phyloP scores from a whole-genome alignment of 2,113 vertebrate genomes.

The Edolisoma coerulescens region DNA sequence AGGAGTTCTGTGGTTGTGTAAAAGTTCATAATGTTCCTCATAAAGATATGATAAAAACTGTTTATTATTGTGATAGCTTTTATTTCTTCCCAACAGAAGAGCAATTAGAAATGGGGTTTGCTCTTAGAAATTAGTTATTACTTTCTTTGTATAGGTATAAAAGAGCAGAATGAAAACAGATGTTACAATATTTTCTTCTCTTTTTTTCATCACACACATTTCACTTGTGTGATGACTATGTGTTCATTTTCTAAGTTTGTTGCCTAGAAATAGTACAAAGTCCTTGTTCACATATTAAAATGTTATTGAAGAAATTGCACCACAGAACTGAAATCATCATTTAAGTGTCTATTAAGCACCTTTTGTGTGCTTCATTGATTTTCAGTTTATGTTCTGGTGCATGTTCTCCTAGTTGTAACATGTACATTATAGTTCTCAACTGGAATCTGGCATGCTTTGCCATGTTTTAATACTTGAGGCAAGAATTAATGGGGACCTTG shows the following conservation, averaged over 20 bases:
- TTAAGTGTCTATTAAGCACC: not conserved
- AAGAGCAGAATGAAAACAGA: not conserved
- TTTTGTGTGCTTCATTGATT: not conserved
- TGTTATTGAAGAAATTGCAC: not conserved
- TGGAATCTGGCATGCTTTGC: not conserved
- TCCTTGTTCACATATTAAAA: not conserved
- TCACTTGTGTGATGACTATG: not conserved
- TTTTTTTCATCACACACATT: not conserved
- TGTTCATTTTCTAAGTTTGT: not conserved
- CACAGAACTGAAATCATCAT: not conserved
- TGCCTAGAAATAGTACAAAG: not conserved
- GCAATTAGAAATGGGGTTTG: too few species aligned
- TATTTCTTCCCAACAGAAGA: too few species aligned
- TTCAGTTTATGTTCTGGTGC: not conserved
- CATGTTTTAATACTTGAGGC: rapidly evolving
- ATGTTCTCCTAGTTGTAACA: not conserved
- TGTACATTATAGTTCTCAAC: not conserved
- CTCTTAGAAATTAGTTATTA: not conserved
- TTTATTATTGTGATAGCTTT: not conserved
- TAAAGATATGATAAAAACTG: not conserved
- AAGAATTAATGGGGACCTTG: not conserved
- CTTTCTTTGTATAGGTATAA: not conserved
- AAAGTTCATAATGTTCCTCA: not conserved
- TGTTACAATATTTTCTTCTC: not conserved
- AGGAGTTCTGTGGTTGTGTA: not conserved